Conservation (phyloP, 2,888 invertebrate genomes). For the Plebejus argus region DNA sequence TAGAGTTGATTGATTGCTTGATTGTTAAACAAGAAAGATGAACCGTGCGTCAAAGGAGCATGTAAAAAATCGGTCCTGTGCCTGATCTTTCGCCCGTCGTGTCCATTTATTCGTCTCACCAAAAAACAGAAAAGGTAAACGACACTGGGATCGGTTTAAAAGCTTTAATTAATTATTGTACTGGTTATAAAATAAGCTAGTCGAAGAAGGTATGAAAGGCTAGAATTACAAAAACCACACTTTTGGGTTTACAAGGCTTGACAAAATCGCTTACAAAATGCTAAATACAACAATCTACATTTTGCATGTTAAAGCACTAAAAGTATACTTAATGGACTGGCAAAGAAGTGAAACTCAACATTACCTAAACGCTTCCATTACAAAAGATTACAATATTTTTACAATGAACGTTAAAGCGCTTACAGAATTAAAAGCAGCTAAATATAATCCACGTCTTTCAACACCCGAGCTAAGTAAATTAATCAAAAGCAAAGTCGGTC, state of each 20-base stretch:
- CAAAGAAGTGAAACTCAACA: not conserved
- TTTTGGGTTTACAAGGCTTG: not conserved
- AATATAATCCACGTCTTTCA: conserved; percentile 29
- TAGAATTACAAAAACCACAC: too few relatives aligned
- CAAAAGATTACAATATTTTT: conserved; percentile 12
- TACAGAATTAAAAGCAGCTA: conserved; percentile 26
- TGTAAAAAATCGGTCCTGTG: too few relatives aligned
- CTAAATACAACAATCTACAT: not conserved
- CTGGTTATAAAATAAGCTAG: too few relatives aligned
- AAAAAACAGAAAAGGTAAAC: too few relatives aligned
- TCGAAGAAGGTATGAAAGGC: too few relatives aligned
- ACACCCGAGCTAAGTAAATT: conserved; percentile 36
- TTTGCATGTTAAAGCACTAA: not conserved
- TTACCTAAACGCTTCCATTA: not conserved
- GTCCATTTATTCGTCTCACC: too few relatives aligned
- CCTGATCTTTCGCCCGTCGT: too few relatives aligned
- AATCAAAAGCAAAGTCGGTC: conserved; percentile 34
- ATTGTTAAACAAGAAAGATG: too few relatives aligned
- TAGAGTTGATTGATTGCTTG: too few relatives aligned
- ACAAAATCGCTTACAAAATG: not conserved
- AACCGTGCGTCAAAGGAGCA: too few relatives aligned
- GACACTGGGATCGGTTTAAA: too few relatives aligned
- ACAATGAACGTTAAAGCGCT: conserved; percentile 11
- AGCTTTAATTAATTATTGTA: too few relatives aligned
- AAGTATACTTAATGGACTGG: not conserved